phyloP scores from a whole-genome alignment of 2,113 vertebrate genomes.

The Ivindomyrus marchei region DNA sequence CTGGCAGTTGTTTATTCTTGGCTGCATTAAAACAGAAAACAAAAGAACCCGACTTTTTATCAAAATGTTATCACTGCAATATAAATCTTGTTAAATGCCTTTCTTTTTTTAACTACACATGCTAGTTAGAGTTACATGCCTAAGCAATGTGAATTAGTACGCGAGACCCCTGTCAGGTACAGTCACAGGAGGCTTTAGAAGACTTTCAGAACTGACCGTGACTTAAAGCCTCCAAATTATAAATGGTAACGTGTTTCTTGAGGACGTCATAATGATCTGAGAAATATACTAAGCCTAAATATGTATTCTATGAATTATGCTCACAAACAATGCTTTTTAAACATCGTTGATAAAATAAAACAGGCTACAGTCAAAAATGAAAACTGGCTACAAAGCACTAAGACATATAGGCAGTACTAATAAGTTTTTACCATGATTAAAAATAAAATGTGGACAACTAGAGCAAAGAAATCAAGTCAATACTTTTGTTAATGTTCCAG shows the following conservation, averaged over 20 bases:
- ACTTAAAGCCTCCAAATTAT: background rate
- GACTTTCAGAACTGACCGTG: background rate
- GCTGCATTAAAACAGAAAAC: slow-evolving; percentile 22
- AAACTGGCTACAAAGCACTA: background rate
- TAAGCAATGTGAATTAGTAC: background rate
- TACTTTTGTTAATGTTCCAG: background rate
- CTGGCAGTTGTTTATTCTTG: slow-evolving; percentile 16
- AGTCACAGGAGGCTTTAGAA: background rate
- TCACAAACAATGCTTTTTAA: background rate
- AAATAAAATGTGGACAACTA: background rate
- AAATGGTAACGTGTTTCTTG: background rate
- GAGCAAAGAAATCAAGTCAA: background rate
- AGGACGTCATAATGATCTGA: background rate
- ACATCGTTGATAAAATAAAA: background rate
- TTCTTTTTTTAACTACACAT: slow-evolving; percentile 3
- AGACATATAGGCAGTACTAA: background rate
- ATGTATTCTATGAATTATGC: background rate
- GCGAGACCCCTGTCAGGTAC: background rate
- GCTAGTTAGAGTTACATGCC: background rate
- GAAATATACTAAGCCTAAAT: background rate
- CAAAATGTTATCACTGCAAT: background rate
- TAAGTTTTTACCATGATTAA: background rate
- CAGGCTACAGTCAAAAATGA: background rate
- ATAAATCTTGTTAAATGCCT: background rate
- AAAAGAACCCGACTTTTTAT: background rate